Evolutionary conservation across 2,797 vertebrate genomes (phyloP), one percentile per base, ranked within the genome.

Genomic region (Cuculus canorus): DNA sequence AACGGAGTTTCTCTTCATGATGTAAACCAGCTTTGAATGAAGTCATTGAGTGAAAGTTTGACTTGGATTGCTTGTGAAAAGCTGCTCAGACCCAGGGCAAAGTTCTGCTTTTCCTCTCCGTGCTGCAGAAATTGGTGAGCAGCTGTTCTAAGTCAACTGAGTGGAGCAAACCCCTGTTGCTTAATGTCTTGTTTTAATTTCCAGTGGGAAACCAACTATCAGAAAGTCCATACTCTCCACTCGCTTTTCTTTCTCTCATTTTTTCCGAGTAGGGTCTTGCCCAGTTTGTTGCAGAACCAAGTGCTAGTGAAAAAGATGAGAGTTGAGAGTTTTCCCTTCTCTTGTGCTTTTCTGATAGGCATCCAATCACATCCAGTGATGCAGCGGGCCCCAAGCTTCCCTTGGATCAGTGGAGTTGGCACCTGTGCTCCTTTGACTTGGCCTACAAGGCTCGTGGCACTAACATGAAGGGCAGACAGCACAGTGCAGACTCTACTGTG

Each of bases 21-120:
- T 98, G 96, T 98, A 97, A 98, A 98, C 96, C 97, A 97, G 98
- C 97, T 98, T 97, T 98, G 97, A 97, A 97, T 98, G 98, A 98
- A 98, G 98, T 97, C 97, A 98, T 97, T 97, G 92, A 97, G 72
- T 97, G 93, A 96, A 97, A 97, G 97, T 98, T 98, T 98, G 97
- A 97, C 91, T 98, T 98, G 97, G 98, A 97, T 88, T 97, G 92
- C 92, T 92, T 95, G 94, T 97, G 96, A 97, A 97, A 96, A 96
- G 87, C 88, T 93, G 88, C 54, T 89, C 95, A 96, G 88, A 96
- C 86, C 79, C 76, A 85, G 95, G 96, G 85, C 96, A 96, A 96
- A 93, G 79, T 75, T 94, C 95, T 95, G 95, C 94, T 95, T 96
- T 97, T 96, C 96, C 94, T 92, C 96, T 93, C 82, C 77, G 86